Conservation (phyloP, 2,888 invertebrate genomes). For the Achlya flavicornis region DNA sequence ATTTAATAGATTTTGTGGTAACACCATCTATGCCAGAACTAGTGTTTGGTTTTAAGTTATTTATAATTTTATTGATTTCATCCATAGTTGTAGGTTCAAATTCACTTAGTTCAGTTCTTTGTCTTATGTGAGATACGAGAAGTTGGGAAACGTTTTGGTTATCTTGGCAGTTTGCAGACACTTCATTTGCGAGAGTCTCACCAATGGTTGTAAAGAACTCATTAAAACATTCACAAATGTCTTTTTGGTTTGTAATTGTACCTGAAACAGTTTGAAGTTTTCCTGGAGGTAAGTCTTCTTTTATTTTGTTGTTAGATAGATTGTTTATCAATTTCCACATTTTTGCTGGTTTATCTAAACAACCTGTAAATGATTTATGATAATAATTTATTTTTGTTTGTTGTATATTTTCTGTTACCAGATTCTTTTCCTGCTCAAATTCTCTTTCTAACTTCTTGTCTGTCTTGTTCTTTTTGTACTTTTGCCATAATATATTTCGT, state of each 20-base stretch:
- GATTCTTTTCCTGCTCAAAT: constrained; percentile 16
- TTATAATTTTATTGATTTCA: no score
- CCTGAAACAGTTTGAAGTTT: constrained; percentile 17
- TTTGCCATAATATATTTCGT: constrained; percentile 29
- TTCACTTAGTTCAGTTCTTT: no score
- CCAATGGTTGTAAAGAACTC: constrained; percentile 25
- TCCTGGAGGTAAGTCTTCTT: constrained; percentile 17
- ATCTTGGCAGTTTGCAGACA: constrained; percentile 9
- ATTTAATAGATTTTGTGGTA: no score
- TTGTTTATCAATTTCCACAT: constrained; percentile 32
- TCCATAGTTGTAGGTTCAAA: no score
- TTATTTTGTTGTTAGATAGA: constrained; percentile 25
- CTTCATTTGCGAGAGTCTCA: constrained; percentile 17
- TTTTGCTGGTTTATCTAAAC: constrained; percentile 24
- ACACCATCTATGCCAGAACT: no score
- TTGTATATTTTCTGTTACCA: constrained; percentile 16
- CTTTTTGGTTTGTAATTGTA: constrained; percentile 19
- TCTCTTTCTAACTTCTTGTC: constrained; percentile 19
- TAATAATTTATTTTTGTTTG: constrained; percentile 22
- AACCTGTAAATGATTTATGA: constrained; percentile 21
- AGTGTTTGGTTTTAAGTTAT: no score
- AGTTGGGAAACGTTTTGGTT: no score
- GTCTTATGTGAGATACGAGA: no score
- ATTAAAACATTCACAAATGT: constrained; percentile 31
- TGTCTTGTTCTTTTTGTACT: constrained; percentile 18